Conservation (phyloP, 2,888 invertebrate species). For the Clanis bilineata region DNA sequence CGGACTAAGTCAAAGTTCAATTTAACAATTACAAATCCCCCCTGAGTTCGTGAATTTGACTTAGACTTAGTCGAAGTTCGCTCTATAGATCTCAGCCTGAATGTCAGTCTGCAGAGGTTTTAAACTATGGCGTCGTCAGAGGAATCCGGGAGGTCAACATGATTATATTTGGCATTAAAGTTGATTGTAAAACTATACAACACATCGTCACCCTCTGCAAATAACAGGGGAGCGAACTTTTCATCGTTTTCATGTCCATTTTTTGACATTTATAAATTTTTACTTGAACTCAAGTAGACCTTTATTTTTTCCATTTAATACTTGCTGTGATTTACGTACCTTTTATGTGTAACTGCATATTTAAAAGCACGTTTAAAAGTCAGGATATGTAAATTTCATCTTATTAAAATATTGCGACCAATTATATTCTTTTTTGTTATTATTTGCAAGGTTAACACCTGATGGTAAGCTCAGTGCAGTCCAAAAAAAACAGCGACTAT, state of each 20-base stretch:
- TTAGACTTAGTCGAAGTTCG: no score
- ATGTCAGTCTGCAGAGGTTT: background rate
- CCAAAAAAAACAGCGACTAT: no score
- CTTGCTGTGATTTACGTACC: background rate
- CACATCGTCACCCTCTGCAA: background rate
- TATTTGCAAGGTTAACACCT: no score
- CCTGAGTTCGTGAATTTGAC: no score
- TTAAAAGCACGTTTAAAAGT: no score
- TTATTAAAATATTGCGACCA: no score
- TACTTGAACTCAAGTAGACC: background rate
- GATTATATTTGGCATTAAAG: conserved; percentile 13
- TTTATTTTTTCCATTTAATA: background rate
- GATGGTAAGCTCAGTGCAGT: no score
- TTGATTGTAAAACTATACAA: background rate
- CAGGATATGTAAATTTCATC: no score
- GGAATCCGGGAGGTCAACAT: background rate
- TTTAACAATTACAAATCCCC: no score
- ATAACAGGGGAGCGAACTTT: conserved; percentile 2
- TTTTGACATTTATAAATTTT: background rate
- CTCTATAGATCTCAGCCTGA: no score
- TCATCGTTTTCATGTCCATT: background rate
- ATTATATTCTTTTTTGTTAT: no score
- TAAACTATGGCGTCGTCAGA: background rate
- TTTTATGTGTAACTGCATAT: background rate
- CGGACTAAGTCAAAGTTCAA: no score